These are phyloP conservation scores for Uropetala carovei DNA, from an alignment of 2,888 invertebrate species.

Conservation along the genomic window DNA sequence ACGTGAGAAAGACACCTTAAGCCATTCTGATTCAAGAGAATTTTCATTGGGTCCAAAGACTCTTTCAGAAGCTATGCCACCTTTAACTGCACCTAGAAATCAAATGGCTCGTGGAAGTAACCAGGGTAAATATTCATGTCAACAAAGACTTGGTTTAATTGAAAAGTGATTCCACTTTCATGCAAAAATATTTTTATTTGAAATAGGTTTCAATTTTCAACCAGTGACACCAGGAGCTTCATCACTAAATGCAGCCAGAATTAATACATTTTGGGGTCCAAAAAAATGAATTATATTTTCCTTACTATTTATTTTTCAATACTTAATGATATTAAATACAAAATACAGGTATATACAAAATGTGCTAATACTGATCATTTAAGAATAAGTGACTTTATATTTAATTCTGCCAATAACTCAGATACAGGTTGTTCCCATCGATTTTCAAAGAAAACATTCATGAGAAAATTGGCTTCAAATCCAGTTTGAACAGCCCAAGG, in stretches of 20 bases:
- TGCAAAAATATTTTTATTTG: neutral
- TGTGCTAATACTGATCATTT: conserved; percentile 69
- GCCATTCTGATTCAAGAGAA: neutral
- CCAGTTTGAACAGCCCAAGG: conserved; percentile 93
- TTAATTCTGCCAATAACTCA: conserved; percentile 88
- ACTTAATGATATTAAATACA: neutral
- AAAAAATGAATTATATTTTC: neutral
- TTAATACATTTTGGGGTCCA: neutral
- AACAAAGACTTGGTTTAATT: neutral
- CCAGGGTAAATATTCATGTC: conserved; percentile 25
- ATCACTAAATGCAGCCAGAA: conserved; percentile 1
- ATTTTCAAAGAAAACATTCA: conserved; percentile 94
- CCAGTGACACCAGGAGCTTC: conserved; percentile 57
- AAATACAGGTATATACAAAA: conserved; percentile 56
- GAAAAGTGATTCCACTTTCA: neutral
- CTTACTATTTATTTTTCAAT: neutral
- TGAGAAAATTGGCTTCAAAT: conserved; percentile 84
- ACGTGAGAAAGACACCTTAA: neutral
- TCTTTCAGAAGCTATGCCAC: conserved; percentile 12
- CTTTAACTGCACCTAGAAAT: conserved; percentile 50
- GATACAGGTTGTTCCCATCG: conserved; percentile 92
- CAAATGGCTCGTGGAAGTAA: conserved; percentile 36
- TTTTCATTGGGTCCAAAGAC: conserved; percentile 33
- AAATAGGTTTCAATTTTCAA: conserved; percentile 61
- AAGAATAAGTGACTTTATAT: conserved; percentile 79